Evolutionary conservation across 2,888 invertebrate species (phyloP).

Genomic region (Molorchus minor): DNA sequence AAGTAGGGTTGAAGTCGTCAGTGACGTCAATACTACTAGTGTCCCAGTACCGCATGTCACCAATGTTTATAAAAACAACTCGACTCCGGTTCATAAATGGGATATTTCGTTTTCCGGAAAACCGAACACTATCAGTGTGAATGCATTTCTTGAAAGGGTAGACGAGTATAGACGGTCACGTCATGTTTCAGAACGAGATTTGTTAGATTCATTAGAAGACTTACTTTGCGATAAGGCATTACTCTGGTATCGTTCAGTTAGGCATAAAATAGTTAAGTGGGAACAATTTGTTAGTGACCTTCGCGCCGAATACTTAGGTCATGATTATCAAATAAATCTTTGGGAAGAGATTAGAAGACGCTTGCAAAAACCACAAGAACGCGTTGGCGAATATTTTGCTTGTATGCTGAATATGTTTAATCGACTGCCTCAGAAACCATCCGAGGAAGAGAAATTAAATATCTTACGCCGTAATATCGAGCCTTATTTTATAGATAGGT

Average conservation of each 20-base stretch:
- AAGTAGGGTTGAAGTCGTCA: no score
- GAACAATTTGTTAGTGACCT: background rate
- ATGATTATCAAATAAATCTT: constrained; percentile 8
- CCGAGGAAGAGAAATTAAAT: constrained; percentile 1
- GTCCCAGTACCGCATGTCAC: no score
- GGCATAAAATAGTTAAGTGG: constrained; percentile 6
- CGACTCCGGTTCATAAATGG: no score
- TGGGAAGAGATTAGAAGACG: constrained; percentile 1
- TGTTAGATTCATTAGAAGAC: background rate
- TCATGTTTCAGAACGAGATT: background rate
- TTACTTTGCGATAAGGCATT: background rate
- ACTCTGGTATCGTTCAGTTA: constrained; percentile 13
- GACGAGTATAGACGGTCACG: constrained; percentile 4
- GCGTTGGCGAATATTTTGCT: constrained; percentile 13
- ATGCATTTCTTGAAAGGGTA: constrained; percentile 23
- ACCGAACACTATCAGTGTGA: constrained; percentile 51
- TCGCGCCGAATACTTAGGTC: constrained; percentile 7
- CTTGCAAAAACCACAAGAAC: constrained; percentile 8
- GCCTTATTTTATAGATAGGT: constrained; percentile 2
- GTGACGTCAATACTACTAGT: no score
- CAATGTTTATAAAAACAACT: no score
- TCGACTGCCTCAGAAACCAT: constrained; percentile 2
- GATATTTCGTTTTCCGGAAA: no score
- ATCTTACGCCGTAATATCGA: constrained; percentile 1
- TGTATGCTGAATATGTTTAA: constrained; percentile 19